Evolutionary conservation across 1,140 invertebrate species (phyloP).

Genomic region (Zelostemma sp.): DNA sequence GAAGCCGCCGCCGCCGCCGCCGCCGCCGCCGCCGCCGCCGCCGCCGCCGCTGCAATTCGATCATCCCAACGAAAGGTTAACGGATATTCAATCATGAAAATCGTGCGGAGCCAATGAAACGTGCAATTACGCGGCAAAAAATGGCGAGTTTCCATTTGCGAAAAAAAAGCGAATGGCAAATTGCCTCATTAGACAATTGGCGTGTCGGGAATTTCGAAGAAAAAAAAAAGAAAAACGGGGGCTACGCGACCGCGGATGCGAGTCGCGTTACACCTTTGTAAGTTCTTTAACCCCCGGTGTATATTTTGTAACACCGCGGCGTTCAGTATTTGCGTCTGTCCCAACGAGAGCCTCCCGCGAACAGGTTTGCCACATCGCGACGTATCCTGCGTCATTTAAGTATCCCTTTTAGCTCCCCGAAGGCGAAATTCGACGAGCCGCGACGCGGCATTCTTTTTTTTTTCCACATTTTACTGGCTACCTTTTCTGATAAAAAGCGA

Average conservation of each 20-base stretch:
- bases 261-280: constrained; percentile 33
- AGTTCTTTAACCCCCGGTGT: constrained; percentile 16
- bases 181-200: too few species aligned
- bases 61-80: constrained; percentile 17
- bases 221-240: too few species aligned
- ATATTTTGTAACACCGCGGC: constrained; percentile 11
- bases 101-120: too few species aligned
- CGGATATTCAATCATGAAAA: constrained; percentile 4
- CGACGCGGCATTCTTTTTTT: not conserved
- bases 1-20: not conserved
- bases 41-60: constrained; percentile 27
- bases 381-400: constrained; percentile 5
- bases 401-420: not conserved
- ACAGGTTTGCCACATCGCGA: constrained; percentile 1
- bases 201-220: too few species aligned
- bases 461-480: too few species aligned
- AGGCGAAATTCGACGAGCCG: not conserved
- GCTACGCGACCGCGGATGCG: constrained; percentile 31
- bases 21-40: too few species aligned
- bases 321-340: constrained; percentile 22
- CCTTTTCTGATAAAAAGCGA: too few species aligned
- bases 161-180: too few species aligned
- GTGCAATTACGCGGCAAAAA: too few species aligned
- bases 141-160: too few species aligned
- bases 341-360: constrained; percentile 4